Conservation (phyloP, 2,888 invertebrate species). For the Folsomia candida region DNA sequence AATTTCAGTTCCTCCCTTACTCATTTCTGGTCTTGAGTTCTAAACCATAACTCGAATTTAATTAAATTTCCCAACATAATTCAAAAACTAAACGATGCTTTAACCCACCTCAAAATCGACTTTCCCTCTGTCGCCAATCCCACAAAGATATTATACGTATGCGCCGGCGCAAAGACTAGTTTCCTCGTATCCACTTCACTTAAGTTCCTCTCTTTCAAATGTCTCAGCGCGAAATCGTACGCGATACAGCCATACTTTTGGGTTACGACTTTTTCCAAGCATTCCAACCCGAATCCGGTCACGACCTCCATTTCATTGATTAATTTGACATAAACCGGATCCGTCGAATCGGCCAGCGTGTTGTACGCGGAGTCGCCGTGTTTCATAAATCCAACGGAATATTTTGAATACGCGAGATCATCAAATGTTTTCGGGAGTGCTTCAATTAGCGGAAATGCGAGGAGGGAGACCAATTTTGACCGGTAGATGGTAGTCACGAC, state of each 20-base stretch:
- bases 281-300: conserved; percentile 25
- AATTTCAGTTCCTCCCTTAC: too few relatives aligned
- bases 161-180: conserved; percentile 21
- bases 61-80: too few relatives aligned
- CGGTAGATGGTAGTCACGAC: conserved; percentile 33
- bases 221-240: conserved; percentile 31
- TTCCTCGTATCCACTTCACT: conserved; percentile 28
- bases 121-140: conserved; percentile 21
- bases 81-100: background rate
- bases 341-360: conserved; percentile 25
- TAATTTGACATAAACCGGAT: conserved; percentile 30
- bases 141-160: conserved; percentile 31
- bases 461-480: conserved; percentile 29
- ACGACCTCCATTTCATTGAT: conserved; percentile 29
- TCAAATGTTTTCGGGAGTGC: conserved; percentile 27
- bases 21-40: too few relatives aligned
- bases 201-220: conserved; percentile 33
- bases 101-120: conserved; percentile 24
- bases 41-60: too few relatives aligned
- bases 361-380: conserved; percentile 33
- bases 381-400: conserved; percentile 33
- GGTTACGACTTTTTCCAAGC: conserved; percentile 29
- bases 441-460: conserved; percentile 35
- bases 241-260: conserved; percentile 26
- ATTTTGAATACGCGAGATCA: conserved; percentile 7